Conservation (phyloP, 1,140 invertebrate genomes). For the Mesaphorura yosii region DNA sequence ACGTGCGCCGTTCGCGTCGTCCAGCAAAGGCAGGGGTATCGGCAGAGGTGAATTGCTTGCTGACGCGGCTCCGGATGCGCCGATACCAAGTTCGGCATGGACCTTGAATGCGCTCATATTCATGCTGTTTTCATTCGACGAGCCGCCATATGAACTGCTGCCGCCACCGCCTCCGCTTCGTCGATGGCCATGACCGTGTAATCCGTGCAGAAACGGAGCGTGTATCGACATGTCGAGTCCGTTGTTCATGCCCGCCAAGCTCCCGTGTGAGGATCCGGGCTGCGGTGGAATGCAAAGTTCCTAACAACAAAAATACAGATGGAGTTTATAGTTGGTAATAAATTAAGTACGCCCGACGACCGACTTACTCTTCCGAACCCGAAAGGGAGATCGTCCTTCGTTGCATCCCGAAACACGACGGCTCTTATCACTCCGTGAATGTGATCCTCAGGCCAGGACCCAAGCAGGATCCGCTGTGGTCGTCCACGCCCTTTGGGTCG, state of each 20-base stretch:
- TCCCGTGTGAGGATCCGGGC: slow-evolving; percentile 4
- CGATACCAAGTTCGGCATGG: too few species aligned
- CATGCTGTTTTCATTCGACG: too few species aligned
- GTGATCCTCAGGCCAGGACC: slow-evolving; percentile 83
- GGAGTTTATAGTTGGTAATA: neutral
- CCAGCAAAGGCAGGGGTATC: too few species aligned
- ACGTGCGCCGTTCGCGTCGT: too few species aligned
- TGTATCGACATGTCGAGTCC: slow-evolving; percentile 28
- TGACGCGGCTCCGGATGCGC: too few species aligned
- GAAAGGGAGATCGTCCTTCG: slow-evolving; percentile 56
- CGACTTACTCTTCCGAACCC: slow-evolving; percentile 38
- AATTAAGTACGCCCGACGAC: neutral
- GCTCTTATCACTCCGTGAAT: slow-evolving; percentile 78
- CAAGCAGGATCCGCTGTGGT: slow-evolving; percentile 74
- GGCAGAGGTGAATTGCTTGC: too few species aligned
- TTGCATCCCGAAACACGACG: slow-evolving; percentile 76
- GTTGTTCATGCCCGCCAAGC: too few species aligned
- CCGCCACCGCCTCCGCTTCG: too few species aligned
- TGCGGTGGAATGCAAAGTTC: neutral
- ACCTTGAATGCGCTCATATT: too few species aligned
- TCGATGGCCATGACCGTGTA: too few species aligned
- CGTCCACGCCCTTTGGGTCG: slow-evolving; percentile 76
- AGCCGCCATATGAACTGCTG: too few species aligned
- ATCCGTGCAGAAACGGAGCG: too few species aligned
- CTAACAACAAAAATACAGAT: neutral